Evolutionary conservation across 53 echinoderm and acorn worm species (phyloP).

Genomic region (Apostichopus leukothele): DNA sequence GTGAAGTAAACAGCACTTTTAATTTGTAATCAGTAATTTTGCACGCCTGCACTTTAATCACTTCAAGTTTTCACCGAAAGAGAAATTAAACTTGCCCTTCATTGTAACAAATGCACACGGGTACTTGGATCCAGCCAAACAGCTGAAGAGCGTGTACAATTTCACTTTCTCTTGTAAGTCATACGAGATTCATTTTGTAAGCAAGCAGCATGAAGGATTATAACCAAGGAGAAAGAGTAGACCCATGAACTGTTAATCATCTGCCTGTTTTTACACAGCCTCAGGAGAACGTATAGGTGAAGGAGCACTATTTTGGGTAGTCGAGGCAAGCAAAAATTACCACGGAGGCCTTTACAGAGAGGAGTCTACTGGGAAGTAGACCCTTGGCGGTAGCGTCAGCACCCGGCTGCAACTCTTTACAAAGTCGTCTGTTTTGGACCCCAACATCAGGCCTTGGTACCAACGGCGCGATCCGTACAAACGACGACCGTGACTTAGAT

Average conservation of each 20-base stretch:
- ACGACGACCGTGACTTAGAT: constrained; percentile 34
- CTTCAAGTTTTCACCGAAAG: constrained; percentile 32
- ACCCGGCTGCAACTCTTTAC: constrained; percentile 29
- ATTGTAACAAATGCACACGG: constrained; percentile 22
- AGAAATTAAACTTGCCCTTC: constrained; percentile 39
- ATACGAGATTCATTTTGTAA: constrained; percentile 28
- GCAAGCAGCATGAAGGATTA: constrained; percentile 43
- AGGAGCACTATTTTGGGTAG: constrained; percentile 49
- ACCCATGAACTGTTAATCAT: constrained; percentile 38
- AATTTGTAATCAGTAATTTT: constrained; percentile 35
- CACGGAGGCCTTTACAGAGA: constrained; percentile 49
- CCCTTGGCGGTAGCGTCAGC: constrained; percentile 37
- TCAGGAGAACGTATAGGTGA: constrained; percentile 35
- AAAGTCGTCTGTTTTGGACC: constrained; percentile 33
- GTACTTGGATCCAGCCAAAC: constrained; percentile 14
- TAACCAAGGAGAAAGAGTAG: constrained; percentile 25
- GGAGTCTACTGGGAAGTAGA: constrained; percentile 50
- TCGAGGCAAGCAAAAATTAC: constrained; percentile 50
- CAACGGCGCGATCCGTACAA: constrained; percentile 15
- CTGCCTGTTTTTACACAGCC: constrained; percentile 43
- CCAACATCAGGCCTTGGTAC: constrained; percentile 24
- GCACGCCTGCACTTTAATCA: constrained; percentile 26
- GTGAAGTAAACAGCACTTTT: constrained; percentile 46
- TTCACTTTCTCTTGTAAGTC: constrained; percentile 43
- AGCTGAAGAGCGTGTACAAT: not conserved